phyloP scores from a whole-genome alignment of 2,113 vertebrate species.

The Cyprinus carpio region DNA sequence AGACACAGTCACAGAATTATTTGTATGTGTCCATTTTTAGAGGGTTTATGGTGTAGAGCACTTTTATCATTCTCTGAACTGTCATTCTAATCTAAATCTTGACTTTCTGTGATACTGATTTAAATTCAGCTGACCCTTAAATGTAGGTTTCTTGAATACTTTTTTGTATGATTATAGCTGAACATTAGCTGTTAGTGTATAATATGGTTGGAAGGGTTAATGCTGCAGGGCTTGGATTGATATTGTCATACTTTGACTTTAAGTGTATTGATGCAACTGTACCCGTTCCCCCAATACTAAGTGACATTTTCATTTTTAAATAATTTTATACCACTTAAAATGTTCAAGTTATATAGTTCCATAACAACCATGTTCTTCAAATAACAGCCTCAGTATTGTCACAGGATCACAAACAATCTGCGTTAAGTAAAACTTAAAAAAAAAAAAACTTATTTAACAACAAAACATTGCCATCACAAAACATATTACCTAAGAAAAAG shows the following conservation, averaged over 20 bases:
- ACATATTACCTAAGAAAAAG: neutral
- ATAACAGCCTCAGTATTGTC: neutral
- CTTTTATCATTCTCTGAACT: too few relatives aligned
- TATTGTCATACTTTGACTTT: neutral
- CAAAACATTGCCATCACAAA: too few relatives aligned
- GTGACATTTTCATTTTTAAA: neutral
- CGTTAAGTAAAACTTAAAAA: neutral
- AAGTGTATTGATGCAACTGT: neutral
- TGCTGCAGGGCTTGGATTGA: neutral
- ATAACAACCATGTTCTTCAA: neutral
- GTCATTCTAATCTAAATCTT: too few relatives aligned
- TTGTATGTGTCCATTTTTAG: neutral
- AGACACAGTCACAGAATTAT: neutral
- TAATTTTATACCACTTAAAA: neutral
- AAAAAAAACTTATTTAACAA: too few relatives aligned
- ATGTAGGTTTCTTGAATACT: neutral
- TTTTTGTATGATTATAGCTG: neutral
- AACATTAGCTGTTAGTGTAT: constrained; percentile 1
- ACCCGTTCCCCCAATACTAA: too few relatives aligned
- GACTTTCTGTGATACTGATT: neutral
- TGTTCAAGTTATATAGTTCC: neutral
- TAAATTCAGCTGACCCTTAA: neutral
- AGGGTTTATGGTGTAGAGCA: neutral
- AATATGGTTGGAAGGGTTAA: neutral
- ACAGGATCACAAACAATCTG: neutral